Base-by-base conservation (phyloP, 2,113 vertebrate genomes). In the Pseudorectes ferrugineus region DNA sequence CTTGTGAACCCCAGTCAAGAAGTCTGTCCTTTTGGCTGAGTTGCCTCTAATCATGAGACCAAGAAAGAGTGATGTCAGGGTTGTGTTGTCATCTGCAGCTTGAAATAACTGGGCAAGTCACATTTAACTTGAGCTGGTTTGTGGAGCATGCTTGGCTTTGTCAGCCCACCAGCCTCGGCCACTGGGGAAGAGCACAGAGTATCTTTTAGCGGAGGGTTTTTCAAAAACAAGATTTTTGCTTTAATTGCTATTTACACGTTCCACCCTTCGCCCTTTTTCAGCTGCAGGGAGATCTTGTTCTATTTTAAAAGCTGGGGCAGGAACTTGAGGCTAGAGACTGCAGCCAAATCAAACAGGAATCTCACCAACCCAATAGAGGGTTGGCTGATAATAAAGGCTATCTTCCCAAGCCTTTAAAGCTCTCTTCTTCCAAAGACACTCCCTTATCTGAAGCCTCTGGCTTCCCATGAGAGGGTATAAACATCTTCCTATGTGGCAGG, bases 401-500 rank as follows among this genome's bases (percentile, higher is more conserved):
- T 89, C 93, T 91, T 88, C 76, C 83, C 65, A 77, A 96, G 61
- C 55, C 79, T 94, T 87, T 88, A 85, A 90, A 94, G 79, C 55
- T 48, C 88, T 80, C n/a, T 66, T 88, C 70, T 93, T 89, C 94
- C 85, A 93, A 62, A 96, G 93, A 63, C 87, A 77, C 65, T 88
- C 88, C 79, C 81, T 96, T 93, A 97, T 96, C 93, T 95, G 91
- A 77, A 96, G 88, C 85, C 73, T 95, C 66, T 92, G 89, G 65
- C 91, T 94, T 94, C 94, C 75, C 89, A 81, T 59, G 57, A 31
- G 82, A 82, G 80, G 63, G 72, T 90, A 94, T 90, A 93, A 96
- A 93, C 87, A 89, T 78, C 55, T 89, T 78, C 63, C 49, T 79
- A 29, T 82, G 74, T 26, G 0, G 79, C 85, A 93, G 73, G 22